Evolutionary conservation across 2,888 invertebrate genomes (phyloP), one percentile per base, ranked within the genome.

Genomic region (Coenonympha arcania): DNA sequence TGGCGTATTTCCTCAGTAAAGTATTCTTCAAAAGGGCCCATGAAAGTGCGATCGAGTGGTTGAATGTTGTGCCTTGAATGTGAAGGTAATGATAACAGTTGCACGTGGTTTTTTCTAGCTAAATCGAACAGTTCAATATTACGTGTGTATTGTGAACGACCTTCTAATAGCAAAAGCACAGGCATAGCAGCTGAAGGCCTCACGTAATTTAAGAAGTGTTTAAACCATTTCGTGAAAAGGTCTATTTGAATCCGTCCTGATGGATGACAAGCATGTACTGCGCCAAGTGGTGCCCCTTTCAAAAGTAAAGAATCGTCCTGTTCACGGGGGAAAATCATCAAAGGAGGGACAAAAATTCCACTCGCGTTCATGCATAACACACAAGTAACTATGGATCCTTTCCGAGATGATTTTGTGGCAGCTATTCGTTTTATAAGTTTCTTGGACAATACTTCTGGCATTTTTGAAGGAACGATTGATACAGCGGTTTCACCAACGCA

Each of bases 201-300:
- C 28, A 47, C 47, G 28, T 53, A 40, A 4, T 30, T 59, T 49
- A 73, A 50, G 58, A 82, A 81, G 61, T 79, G 70, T 39, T 68
- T 56, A 53, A 77, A 71, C 69, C 69, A 57, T 22, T 42, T 33
- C n/a, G 54, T 57, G 51, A 50, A 57, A 22, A 53, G 19, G 22
- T 57, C 40, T 6, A 43, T 30, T 50, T 57, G 52, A 8, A 57
- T 57, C 52, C 49, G 52, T 22, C 55, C 55, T 26, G 52, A 55
- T 39, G 47, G 47, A 43, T 55, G 52, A 28, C 50, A 55, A 39
- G 46, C 52, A 43, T 49, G 44, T 26, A 52, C 41, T 30, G 52
- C 15, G 18, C 34, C 34, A 34, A 4, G 34, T 9, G 18, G 34
- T 18, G 34, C 34, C 6, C 34, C 34, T 16, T n/a, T 34, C 18